Evolutionary conservation across 2,113 vertebrate species (phyloP), one percentile per base, ranked within the genome.

Genomic region (Malurus melanocephalus): DNA sequence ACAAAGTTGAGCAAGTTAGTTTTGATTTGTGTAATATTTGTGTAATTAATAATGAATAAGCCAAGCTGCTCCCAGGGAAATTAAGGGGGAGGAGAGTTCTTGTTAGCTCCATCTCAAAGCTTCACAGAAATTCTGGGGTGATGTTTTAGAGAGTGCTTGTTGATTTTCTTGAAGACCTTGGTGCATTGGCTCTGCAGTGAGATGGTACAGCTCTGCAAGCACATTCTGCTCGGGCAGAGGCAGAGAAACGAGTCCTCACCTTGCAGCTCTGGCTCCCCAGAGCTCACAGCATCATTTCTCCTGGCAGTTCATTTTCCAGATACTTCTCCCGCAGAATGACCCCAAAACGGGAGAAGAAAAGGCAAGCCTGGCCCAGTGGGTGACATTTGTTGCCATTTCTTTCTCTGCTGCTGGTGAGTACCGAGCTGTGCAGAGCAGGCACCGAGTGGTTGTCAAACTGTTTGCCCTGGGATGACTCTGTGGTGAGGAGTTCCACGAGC

Each of bases 391-490:
- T 71, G 48, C 81, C 45, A 40, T 24, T 80, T 7, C 66, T 78
- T 88, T 78, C 42, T 60, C 10, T 88, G 89, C 51, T 38, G 19
- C n/a, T 26, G 57, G 30, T 28, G 83, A 81, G 30, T 46, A 57
- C 72, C 1, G 10, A 65, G 64, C 68, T 82, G 40, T 64, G 85
- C 79, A 40, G 27, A 69, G 5, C 76, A 62, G 67, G 51, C 59
- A 62, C 40, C 2, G 11, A 71, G 67, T 10, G 38, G 4, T 56
- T 80, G 66, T 89, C 82, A 83, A 52, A 83, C 88, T 75, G 23
- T 67, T 90, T 87, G 89, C 61, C 91, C 80, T 80, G 76, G 49
- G 75, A 71, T 65, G 65, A 86, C 89, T 75, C 61, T 64, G 49
- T 91, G 89, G 85, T 88, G 83, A 80, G 56, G 62, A 80, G 65